A percentile compares a stretch with the other conserved stretches of the same genome.
phyloP scores from a whole-genome alignment of 2,888 invertebrate genomes.

The Euphydryas editha region DNA sequence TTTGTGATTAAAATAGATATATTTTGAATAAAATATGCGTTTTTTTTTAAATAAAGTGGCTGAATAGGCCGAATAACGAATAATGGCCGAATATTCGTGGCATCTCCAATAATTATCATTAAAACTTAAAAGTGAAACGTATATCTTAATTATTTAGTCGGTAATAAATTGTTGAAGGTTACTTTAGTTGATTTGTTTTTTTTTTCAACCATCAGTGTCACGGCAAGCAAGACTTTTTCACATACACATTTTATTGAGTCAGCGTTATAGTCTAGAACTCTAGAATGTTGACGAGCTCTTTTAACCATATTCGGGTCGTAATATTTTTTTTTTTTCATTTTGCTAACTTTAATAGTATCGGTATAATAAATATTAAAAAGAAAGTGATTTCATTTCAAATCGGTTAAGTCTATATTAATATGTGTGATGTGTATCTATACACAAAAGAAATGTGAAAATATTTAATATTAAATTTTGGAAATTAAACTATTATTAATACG shows the following conservation, averaged over 20 bases:
- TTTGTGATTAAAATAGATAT: no score
- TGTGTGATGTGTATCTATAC: no score
- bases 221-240: slow-evolving; percentile 69
- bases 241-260: slow-evolving; percentile 15
- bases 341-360: not conserved
- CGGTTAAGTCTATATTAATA: not conserved
- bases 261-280: slow-evolving; percentile 50
- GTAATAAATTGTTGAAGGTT: slow-evolving; percentile 21
- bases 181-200: slow-evolving; percentile 56
- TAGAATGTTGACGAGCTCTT: slow-evolving; percentile 56
- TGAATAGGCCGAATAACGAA: no score
- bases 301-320: slow-evolving; percentile 37
- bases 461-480: no score
- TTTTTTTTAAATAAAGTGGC: no score
- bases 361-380: no score
- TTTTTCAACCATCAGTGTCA: slow-evolving; percentile 69
- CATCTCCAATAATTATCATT: no score
- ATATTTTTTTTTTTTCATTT: slow-evolving; percentile 17
- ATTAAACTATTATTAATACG: no score
- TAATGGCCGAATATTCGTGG: no score
- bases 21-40: no score
- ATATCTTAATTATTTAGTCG: not conserved
- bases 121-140: no score
- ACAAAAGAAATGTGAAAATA: no score
- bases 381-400: not conserved